Evolutionary conservation across 2,888 invertebrate species (phyloP).

Genomic region (Lasioglossum marginatum): DNA sequence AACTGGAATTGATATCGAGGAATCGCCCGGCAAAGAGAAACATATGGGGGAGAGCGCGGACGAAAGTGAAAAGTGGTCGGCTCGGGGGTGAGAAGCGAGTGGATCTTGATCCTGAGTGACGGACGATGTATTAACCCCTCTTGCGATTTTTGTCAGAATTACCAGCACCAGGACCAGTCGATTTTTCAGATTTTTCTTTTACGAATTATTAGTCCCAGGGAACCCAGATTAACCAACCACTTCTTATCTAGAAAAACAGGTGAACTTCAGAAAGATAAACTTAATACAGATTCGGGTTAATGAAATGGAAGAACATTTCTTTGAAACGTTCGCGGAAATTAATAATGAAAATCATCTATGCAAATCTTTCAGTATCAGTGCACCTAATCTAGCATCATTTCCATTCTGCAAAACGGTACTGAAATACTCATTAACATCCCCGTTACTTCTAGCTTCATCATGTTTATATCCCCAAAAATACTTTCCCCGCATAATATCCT

Average conservation of each 20-base stretch:
- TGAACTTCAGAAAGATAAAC: too few relatives aligned
- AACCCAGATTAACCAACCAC: background rate
- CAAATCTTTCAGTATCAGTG: background rate
- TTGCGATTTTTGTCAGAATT: background rate
- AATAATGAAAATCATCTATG: background rate
- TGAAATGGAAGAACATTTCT: background rate
- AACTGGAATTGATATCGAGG: slow-evolving; percentile 14
- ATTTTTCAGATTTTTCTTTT: background rate
- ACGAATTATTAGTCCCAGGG: background rate
- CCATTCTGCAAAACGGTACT: background rate
- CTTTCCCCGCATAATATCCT: background rate
- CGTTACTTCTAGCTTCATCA: background rate
- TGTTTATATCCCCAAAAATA: background rate
- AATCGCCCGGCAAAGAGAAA: background rate
- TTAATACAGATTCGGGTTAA: too few relatives aligned
- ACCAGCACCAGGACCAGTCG: background rate
- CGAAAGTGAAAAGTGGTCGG: background rate
- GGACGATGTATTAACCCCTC: background rate
- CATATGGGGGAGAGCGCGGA: background rate
- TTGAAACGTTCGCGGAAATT: background rate
- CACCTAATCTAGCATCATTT: background rate
- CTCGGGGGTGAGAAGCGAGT: background rate
- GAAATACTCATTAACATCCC: background rate
- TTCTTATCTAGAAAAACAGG: background rate
- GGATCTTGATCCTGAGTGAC: background rate